Evolutionary conservation across 2,113 vertebrate species (phyloP).

Genomic region (Gobio gobio): DNA sequence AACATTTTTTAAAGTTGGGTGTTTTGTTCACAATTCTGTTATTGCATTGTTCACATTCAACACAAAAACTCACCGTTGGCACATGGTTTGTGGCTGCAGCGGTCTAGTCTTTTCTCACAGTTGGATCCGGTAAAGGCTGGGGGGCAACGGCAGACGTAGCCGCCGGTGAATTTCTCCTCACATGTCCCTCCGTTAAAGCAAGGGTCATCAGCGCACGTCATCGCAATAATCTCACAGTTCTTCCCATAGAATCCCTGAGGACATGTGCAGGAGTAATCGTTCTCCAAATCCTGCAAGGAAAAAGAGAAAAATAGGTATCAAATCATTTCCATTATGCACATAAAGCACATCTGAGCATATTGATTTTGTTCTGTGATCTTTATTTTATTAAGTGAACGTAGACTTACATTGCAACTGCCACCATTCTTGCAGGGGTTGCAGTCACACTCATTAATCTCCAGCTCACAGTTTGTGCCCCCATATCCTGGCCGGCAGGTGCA

Average conservation of each 20-base stretch:
- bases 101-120: conserved; percentile 88
- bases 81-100: conserved; percentile 84
- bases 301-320: not conserved
- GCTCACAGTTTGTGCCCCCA: conserved; percentile 78
- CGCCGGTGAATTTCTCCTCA: conserved; percentile 68
- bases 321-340: not conserved
- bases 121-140: conserved; percentile 85
- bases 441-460: conserved; percentile 84
- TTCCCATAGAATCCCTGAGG: conserved; percentile 88
- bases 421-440: conserved; percentile 89
- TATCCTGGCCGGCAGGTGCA: conserved; percentile 79
- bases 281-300: conserved; percentile 74
- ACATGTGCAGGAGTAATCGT: conserved; percentile 83
- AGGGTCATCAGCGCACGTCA: conserved; percentile 84
- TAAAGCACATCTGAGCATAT: not conserved
- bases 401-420: conserved; percentile 88
- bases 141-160: conserved; percentile 84
- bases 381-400: not conserved
- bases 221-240: conserved; percentile 85
- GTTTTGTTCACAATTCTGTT: not conserved
- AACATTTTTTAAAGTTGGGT: not conserved
- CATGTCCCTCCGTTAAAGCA: conserved; percentile 90
- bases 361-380: too few relatives aligned
- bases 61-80: conserved; percentile 70
- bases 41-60: not conserved